Evolutionary conservation across 2,888 invertebrate species (phyloP).

Genomic region (Hofmannophila pseudospretella): DNA sequence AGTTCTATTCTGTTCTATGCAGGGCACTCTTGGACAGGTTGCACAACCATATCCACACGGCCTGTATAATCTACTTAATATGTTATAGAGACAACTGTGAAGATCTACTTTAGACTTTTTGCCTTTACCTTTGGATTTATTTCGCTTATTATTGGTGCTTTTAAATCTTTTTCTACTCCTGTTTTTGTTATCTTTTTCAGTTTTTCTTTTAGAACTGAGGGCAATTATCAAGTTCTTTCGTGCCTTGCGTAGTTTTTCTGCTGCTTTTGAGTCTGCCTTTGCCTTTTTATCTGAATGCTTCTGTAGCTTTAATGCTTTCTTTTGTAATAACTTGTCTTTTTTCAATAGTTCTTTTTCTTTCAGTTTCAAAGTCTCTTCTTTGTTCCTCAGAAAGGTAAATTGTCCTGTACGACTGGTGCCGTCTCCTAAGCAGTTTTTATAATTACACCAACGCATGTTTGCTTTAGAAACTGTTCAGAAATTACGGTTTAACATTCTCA

Average conservation of each 20-base stretch:
- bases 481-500: too few species aligned
- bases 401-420: background rate
- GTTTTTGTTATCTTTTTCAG: background rate
- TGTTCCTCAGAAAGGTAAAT: background rate
- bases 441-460: background rate
- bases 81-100: background rate
- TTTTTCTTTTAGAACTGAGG: conserved; percentile 9
- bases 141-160: too few species aligned
- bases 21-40: background rate
- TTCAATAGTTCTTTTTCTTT: conserved; percentile 27
- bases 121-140: background rate
- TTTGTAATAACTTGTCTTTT: conserved; percentile 24
- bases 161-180: background rate
- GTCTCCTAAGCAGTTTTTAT: background rate
- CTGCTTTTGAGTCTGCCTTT: conserved; percentile 26
- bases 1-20: background rate
- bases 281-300: conserved; percentile 16
- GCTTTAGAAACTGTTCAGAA: background rate
- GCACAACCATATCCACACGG: background rate
- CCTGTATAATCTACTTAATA: background rate
- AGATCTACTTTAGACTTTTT: background rate
- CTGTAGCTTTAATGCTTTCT: conserved; percentile 17
- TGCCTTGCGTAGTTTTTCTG: conserved; percentile 28
- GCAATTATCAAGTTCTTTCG: conserved; percentile 25
- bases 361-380: conserved; percentile 10